These are phyloP conservation scores for Polydrusus cervinus DNA, from an alignment of 2,888 invertebrate species.

Conservation along the genomic window DNA sequence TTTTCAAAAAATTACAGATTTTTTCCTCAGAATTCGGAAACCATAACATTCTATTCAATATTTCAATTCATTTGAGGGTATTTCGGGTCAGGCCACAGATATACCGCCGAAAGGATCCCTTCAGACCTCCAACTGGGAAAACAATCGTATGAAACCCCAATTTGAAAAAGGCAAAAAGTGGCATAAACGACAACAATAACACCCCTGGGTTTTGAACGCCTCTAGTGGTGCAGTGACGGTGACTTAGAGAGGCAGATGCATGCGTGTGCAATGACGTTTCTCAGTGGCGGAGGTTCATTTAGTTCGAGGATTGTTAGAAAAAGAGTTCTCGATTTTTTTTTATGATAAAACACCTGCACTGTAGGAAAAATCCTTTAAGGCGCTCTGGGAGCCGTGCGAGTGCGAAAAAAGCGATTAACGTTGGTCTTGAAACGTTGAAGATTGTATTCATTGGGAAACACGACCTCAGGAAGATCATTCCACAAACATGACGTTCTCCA, in stretches of 20 bases:
- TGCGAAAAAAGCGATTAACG: no score
- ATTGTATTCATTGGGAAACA: no score
- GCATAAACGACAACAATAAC: conserved; percentile 65
- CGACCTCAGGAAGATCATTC: no score
- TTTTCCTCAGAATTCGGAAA: conserved; percentile 35
- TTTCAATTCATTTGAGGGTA: not conserved
- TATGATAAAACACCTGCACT: no score
- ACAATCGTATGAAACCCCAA: conserved; percentile 66
- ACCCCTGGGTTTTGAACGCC: conserved; percentile 62
- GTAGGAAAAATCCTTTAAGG: no score
- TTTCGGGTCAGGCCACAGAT: conserved; percentile 19
- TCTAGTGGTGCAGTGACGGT: conserved; percentile 60
- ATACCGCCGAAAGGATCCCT: conserved; percentile 25
- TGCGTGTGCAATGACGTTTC: conserved; percentile 27
- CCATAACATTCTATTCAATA: conserved; percentile 24
- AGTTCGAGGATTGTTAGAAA: not conserved
- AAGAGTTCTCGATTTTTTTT: no score
- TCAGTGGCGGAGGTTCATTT: conserved; percentile 14
- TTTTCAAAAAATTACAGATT: not conserved
- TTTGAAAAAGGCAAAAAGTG: conserved; percentile 66
- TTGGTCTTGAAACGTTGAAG: no score
- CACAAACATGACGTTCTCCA: no score
- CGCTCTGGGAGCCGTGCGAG: no score
- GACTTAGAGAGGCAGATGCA: conserved; percentile 47
- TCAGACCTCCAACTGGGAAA: conserved; percentile 68